phyloP scores from a whole-genome alignment of 1,140 invertebrate genomes.

The Eueides isabella region DNA sequence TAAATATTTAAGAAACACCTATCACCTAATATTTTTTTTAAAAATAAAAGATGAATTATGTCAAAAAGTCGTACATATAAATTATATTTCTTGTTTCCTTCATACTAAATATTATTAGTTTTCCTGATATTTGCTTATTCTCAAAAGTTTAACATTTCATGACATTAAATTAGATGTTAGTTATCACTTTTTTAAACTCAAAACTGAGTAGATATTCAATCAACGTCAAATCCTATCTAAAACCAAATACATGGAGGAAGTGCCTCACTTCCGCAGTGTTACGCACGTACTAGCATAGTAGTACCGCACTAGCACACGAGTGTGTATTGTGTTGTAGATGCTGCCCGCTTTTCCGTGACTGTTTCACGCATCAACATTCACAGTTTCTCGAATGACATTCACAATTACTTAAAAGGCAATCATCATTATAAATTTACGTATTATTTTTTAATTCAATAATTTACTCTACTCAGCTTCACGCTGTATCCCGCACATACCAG shows the following conservation, averaged over 20 bases:
- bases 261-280: conserved; percentile 28
- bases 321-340: conserved; percentile 20
- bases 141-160: too few relatives aligned
- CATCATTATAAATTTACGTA: too few relatives aligned
- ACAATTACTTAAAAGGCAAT: not conserved
- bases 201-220: not conserved
- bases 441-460: too few relatives aligned
- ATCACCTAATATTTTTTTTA: too few relatives aligned
- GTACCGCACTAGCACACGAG: not conserved
- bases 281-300: conserved; percentile 6
- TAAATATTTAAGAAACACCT: not conserved
- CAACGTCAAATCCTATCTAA: not conserved
- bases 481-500: too few relatives aligned
- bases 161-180: too few relatives aligned
- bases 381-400: not conserved
- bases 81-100: too few relatives aligned
- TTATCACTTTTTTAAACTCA: not conserved
- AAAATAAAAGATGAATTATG: too few relatives aligned
- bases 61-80: too few relatives aligned
- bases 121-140: too few relatives aligned
- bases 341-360: conserved; percentile 34
- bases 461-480: too few relatives aligned
- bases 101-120: too few relatives aligned
- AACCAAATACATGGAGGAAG: conserved; percentile 17
- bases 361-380: conserved; percentile 32